Conservation (phyloP, 1,140 invertebrate genomes). For the Leptopilina boulardi region DNA sequence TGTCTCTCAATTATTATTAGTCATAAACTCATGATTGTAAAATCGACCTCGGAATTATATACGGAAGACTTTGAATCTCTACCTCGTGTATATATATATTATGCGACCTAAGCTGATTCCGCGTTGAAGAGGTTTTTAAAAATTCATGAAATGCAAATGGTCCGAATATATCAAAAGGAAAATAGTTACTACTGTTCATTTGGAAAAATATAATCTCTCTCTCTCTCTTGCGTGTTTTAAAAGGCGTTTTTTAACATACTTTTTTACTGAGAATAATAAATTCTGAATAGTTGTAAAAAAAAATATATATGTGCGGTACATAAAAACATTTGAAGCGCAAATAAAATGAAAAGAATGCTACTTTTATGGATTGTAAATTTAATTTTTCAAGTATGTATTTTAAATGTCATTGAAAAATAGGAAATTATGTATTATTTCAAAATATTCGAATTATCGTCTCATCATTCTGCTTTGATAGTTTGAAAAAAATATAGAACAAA, state of each 20-base stretch:
- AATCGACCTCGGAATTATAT: slow-evolving; percentile 50
- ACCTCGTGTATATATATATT: not conserved
- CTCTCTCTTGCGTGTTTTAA: not conserved
- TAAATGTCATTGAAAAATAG: not conserved
- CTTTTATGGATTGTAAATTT: not conserved
- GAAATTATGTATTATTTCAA: not conserved
- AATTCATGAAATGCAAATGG: slow-evolving; percentile 15
- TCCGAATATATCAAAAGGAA: slow-evolving; percentile 3
- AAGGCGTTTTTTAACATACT: not conserved
- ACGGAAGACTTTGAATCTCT: slow-evolving; percentile 35
- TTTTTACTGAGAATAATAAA: not conserved
- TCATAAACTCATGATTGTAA: slow-evolving; percentile 46
- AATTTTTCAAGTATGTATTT: not conserved
- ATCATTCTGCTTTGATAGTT: slow-evolving; percentile 22
- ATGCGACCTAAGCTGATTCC: slow-evolving; percentile 38
- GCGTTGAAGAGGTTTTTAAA: slow-evolving; percentile 36
- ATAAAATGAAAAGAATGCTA: too few relatives aligned
- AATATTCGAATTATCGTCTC: not conserved
- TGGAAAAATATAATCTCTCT: not conserved
- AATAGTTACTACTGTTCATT: not conserved
- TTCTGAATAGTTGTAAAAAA: too few relatives aligned
- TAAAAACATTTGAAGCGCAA: too few relatives aligned
- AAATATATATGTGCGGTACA: too few relatives aligned
- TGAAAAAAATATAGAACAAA: slow-evolving; percentile 11
- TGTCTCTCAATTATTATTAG: not conserved